These are phyloP conservation scores for Euphydryas editha DNA, from an alignment of 2,888 invertebrate genomes.

Conservation along the genomic window DNA sequence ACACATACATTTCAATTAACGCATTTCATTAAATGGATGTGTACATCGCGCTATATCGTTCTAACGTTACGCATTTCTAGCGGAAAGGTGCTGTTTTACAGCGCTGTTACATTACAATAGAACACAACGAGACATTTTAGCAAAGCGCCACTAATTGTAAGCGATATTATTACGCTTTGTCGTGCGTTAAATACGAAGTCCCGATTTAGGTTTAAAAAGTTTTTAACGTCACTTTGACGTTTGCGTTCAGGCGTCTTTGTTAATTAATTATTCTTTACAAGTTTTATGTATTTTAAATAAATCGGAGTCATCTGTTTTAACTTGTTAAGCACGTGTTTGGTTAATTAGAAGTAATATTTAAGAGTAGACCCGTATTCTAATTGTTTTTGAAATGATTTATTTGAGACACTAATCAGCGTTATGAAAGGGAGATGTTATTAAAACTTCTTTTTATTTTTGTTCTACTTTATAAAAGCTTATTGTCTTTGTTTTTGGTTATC, in stretches of 20 bases:
- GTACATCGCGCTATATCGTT: too few relatives aligned
- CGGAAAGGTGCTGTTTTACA: too few relatives aligned
- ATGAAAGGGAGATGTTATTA: neutral
- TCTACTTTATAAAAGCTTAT: too few relatives aligned
- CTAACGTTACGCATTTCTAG: too few relatives aligned
- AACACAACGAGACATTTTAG: neutral
- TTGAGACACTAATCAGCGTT: neutral
- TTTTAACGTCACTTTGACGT: neutral
- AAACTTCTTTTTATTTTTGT: too few relatives aligned
- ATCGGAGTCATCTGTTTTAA: neutral
- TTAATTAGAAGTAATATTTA: constrained; percentile 9
- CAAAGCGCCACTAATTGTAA: too few relatives aligned
- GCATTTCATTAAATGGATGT: too few relatives aligned
- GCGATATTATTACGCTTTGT: neutral
- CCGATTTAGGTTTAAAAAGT: neutral
- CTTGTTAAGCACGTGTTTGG: neutral
- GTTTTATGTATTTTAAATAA: neutral
- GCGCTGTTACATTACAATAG: neutral
- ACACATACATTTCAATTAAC: too few relatives aligned
- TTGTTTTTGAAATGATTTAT: neutral
- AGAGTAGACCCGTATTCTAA: neutral
- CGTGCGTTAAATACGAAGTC: neutral
- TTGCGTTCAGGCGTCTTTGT: neutral
- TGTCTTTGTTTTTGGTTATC: too few relatives aligned
- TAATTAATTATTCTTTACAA: neutral